A percentile compares a stretch with the other conserved stretches of the same genome.
Evolutionary conservation across 2,797 vertebrate genomes (phyloP).

Genomic region (Protosalanx chinensis): DNA sequence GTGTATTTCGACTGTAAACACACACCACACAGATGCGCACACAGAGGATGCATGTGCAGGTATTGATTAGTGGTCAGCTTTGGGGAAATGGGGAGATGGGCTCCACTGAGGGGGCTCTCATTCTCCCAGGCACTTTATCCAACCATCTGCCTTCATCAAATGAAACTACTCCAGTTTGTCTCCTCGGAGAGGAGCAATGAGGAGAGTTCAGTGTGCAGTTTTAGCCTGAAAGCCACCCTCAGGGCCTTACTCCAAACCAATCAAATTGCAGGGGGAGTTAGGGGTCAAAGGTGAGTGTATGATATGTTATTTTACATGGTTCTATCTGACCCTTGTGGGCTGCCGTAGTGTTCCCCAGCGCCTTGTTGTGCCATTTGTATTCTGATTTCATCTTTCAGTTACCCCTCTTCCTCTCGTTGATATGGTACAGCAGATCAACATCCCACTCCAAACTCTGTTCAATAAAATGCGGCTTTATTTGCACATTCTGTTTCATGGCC

Average conservation of each 20-base stretch:
- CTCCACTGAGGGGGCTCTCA: constrained; percentile 66
- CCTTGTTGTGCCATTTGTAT: constrained; percentile 49
- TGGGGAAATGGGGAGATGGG: constrained; percentile 71
- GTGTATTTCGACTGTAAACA: constrained; percentile 47
- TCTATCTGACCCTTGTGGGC: constrained; percentile 43
- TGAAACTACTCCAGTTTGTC: constrained; percentile 57
- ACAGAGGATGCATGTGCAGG: constrained; percentile 66
- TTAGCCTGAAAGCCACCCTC: constrained; percentile 38
- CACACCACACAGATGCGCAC: constrained; percentile 27
- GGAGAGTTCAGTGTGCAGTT: constrained; percentile 41
- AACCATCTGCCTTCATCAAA: constrained; percentile 70
- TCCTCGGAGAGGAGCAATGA: constrained; percentile 54
- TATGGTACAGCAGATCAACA: constrained; percentile 24
- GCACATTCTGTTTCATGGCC: constrained; percentile 27
- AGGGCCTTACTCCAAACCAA: constrained; percentile 47
- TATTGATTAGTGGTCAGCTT: constrained; percentile 81
- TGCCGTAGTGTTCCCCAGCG: constrained; percentile 43
- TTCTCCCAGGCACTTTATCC: constrained; percentile 74
- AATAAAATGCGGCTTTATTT: constrained; percentile 16
- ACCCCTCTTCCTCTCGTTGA: constrained; percentile 14
- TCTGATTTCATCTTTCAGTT: constrained; percentile 40
- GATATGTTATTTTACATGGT: constrained; percentile 53
- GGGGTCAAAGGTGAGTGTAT: constrained; percentile 56
- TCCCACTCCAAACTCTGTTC: neutral
- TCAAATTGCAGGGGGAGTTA: constrained; percentile 49